Evolutionary conservation across 2,113 vertebrate genomes (phyloP).

Genomic region (Hyla sarda): DNA sequence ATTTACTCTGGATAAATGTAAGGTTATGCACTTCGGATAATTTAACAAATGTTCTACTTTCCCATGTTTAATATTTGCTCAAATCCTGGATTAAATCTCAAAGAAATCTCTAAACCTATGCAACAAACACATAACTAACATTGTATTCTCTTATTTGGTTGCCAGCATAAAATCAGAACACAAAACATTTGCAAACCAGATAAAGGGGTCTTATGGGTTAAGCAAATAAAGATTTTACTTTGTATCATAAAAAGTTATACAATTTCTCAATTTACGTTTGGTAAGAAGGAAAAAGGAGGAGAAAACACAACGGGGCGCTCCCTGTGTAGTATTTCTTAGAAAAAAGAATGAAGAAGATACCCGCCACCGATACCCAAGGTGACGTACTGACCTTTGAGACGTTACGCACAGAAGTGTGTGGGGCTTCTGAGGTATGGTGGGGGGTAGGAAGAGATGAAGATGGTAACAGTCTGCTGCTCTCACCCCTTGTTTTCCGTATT

Average conservation of each 20-base stretch:
- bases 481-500: too few relatives aligned
- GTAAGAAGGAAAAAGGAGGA: too few relatives aligned
- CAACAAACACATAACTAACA: background rate
- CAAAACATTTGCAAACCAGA: background rate
- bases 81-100: background rate
- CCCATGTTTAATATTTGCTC: background rate
- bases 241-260: background rate
- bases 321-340: too few relatives aligned
- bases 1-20: conserved; percentile 6
- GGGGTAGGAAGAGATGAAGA: too few relatives aligned
- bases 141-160: background rate
- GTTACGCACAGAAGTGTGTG: too few relatives aligned
- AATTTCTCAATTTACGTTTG: background rate
- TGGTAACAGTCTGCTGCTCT: too few relatives aligned
- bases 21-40: background rate
- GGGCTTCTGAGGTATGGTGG: too few relatives aligned
- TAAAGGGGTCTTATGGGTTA: background rate
- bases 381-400: too few relatives aligned
- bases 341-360: too few relatives aligned
- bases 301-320: too few relatives aligned
- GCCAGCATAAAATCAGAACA: background rate
- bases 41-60: background rate
- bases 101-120: background rate
- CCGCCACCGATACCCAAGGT: too few relatives aligned
- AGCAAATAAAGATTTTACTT: background rate